phyloP scores from a whole-genome alignment of 2,113 vertebrate genomes.

The Alexandromys fortis region DNA sequence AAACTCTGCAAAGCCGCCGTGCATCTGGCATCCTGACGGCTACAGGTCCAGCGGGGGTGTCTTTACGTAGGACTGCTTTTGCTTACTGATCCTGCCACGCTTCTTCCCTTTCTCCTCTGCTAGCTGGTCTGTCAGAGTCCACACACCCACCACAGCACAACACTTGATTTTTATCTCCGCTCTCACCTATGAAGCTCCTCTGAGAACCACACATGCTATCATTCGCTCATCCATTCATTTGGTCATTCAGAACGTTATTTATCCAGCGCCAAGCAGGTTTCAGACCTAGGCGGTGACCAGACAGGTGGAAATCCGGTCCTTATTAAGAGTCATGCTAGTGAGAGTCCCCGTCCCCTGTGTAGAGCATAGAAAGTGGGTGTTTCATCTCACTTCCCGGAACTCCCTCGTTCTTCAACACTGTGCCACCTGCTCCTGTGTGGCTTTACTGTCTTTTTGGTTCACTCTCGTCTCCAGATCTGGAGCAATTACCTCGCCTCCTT shows the following conservation, averaged over 20 bases:
- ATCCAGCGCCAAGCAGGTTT: background rate
- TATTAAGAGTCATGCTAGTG: background rate
- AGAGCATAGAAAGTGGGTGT: background rate
- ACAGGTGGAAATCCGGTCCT: background rate
- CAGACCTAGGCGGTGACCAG: background rate
- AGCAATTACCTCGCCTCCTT: background rate
- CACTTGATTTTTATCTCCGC: background rate
- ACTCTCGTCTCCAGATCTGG: background rate
- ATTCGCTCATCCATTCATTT: background rate
- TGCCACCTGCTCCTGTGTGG: background rate
- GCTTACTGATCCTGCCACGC: background rate
- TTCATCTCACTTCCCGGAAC: background rate
- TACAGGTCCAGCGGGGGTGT: no score
- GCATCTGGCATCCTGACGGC: background rate
- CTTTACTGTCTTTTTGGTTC: background rate
- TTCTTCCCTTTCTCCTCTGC: background rate
- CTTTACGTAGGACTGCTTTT: fast-evolving
- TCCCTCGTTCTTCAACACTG: background rate
- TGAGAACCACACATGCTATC: background rate
- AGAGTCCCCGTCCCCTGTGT: background rate
- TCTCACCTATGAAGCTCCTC: background rate
- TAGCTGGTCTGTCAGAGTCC: background rate
- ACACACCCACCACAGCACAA: background rate
- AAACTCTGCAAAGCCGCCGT: background rate
- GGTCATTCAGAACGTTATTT: conserved; percentile 2